A percentile compares a stretch with the other conserved stretches of the same genome.
phyloP scores from a whole-genome alignment of 2,888 invertebrate genomes.

The Caenorhabditis sp. region DNA sequence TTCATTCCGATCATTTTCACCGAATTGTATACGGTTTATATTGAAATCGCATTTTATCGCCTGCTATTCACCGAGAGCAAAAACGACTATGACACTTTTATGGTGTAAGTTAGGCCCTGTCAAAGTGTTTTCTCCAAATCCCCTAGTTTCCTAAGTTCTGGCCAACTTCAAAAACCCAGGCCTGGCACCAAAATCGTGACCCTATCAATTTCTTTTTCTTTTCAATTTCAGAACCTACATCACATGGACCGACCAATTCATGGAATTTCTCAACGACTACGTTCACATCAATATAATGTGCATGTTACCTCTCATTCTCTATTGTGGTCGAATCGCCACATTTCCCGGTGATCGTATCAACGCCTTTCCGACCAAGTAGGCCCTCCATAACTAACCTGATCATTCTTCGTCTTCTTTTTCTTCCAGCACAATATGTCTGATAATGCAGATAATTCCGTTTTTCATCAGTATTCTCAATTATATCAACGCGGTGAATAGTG shows the following conservation, averaged over 20 bases:
- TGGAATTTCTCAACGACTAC: slow-evolving; percentile 38
- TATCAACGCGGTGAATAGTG: slow-evolving; percentile 23
- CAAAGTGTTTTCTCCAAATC: no score
- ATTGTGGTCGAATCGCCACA: slow-evolving; percentile 46
- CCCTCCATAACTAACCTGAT: no score
- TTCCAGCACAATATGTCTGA: slow-evolving; percentile 46
- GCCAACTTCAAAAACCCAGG: no score
- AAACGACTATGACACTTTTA: neutral
- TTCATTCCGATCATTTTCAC: slow-evolving; percentile 44
- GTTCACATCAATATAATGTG: slow-evolving; percentile 41
- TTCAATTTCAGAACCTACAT: slow-evolving; percentile 29
- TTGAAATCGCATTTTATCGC: slow-evolving; percentile 32
- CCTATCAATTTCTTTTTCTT: no score
- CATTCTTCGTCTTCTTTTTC: no score
- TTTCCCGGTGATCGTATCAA: slow-evolving; percentile 42
- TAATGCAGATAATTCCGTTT: slow-evolving; percentile 52
- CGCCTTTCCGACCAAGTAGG: slow-evolving; percentile 50
- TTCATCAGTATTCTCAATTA: slow-evolving; percentile 42
- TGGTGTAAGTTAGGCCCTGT: neutral
- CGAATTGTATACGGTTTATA: slow-evolving; percentile 46
- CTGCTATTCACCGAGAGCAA: slow-evolving; percentile 23
- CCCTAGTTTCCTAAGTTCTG: no score
- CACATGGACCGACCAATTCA: slow-evolving; percentile 35
- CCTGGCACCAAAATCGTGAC: no score
- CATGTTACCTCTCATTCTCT: slow-evolving; percentile 37